Evolutionary conservation across 2,113 vertebrate genomes (phyloP), one percentile per base, ranked within the genome.

Genomic region (Triplophysa tibetana): DNA sequence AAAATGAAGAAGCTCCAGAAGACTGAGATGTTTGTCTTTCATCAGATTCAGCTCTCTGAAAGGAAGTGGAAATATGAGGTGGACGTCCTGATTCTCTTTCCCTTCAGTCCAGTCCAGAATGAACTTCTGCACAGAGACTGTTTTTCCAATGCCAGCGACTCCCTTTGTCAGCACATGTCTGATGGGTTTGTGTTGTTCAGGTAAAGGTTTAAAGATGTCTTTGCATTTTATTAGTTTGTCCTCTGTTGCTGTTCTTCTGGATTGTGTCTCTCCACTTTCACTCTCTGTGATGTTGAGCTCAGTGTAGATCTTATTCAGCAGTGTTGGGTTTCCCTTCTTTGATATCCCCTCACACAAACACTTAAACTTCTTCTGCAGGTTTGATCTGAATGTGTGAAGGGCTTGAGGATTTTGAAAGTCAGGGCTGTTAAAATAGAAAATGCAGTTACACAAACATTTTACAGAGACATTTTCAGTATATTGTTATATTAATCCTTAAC

Each of bases 41-140:
- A 66, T 66, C 17, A 66, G 33, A 16, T 66, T 66, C 2, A 66
- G 13, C 64, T 26, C 64, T 29, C 64, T 66, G 21, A 66, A 66
- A 21, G 64, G 64, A 66, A 66, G 33, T 66, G 64, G 24, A 66
- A 66, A 66, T 29, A 66, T 16, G 16, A 66, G 33, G 10, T 66
- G 24, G 23, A 66, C 26, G 33, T 66, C 64, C 33, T 66, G 24
- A 66, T 66, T 66, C 24, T 26, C 26, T 66, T 66, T 66, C 16
- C 14, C 56, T 58, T 58, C 17, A 58, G n/a, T 10, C 43, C 43
- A 45, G 43, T 45, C 43, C 1, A 45, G 43, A 45, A 45, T 45
- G 43, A 45, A 45, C 43, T 45, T 45, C 43, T 45, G 43, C 43
- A 45, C 43, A 2, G 43, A 45, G 43, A 45, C 43, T 12, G 43